These are phyloP conservation scores for Coregonus ussuriensis DNA, from an alignment of 2,797 vertebrate species.

Conservation along the genomic window DNA sequence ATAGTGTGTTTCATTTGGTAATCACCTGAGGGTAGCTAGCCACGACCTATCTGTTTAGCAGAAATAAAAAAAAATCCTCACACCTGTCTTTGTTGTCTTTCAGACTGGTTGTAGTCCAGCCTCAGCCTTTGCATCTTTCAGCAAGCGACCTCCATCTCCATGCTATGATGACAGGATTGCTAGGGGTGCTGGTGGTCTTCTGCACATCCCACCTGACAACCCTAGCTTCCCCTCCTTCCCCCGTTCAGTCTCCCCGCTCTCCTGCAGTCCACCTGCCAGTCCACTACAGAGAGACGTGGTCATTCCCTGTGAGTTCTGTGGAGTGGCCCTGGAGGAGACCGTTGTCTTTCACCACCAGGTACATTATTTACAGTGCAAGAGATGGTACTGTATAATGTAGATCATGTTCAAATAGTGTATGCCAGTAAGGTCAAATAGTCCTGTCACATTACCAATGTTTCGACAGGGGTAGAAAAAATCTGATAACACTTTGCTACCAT, in stretches of 20 bases:
- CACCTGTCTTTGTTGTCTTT: slow-evolving; percentile 31
- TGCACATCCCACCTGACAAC: slow-evolving; percentile 60
- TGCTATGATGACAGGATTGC: slow-evolving; percentile 56
- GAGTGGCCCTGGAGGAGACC: slow-evolving; percentile 87
- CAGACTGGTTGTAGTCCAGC: slow-evolving; percentile 93
- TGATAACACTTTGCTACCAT: not conserved
- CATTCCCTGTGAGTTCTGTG: slow-evolving; percentile 97
- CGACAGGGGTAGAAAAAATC: not conserved
- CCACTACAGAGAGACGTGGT: slow-evolving; percentile 77
- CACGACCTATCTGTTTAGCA: not conserved
- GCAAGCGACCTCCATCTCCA: slow-evolving; percentile 77
- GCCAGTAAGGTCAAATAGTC: too few relatives aligned
- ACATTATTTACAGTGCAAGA: not conserved
- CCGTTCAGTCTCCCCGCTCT: slow-evolving; percentile 65
- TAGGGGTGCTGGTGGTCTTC: slow-evolving; percentile 56
- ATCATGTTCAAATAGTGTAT: not conserved
- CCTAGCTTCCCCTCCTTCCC: slow-evolving; percentile 70
- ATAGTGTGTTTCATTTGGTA: not conserved
- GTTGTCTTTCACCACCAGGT: slow-evolving; percentile 96
- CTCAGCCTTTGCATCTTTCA: slow-evolving; percentile 86
- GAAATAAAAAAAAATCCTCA: not conserved
- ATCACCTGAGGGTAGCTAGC: not conserved
- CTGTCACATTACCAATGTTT: too few relatives aligned
- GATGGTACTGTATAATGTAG: not conserved
- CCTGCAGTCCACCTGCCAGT: slow-evolving; percentile 71